Percentiles rank a stretch among this genome's conserved stretches.
phyloP scores from a whole-genome alignment of 2,888 invertebrate genomes.

The Stenodera caucasica region DNA sequence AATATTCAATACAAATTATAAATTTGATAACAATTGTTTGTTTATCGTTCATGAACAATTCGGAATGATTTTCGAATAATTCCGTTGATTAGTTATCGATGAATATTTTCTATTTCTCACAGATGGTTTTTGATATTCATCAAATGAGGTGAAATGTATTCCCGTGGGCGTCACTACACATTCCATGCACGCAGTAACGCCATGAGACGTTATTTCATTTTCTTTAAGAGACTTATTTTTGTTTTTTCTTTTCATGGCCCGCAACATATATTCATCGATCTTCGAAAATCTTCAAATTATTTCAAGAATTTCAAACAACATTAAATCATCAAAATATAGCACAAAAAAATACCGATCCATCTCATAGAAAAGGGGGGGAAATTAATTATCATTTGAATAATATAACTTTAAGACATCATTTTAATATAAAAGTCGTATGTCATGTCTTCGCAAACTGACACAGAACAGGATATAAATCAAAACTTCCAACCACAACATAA shows the following conservation, averaged over 20 bases:
- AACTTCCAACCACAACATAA: slow-evolving; percentile 25
- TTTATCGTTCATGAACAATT: slow-evolving; percentile 27
- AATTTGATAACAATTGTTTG: slow-evolving; percentile 19
- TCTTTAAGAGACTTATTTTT: slow-evolving; percentile 19
- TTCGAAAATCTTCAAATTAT: neutral
- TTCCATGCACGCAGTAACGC: slow-evolving; percentile 37
- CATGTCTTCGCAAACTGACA: slow-evolving; percentile 25
- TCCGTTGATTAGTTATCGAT: slow-evolving; percentile 22
- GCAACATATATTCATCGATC: slow-evolving; percentile 14
- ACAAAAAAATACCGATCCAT: neutral
- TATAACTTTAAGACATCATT: slow-evolving; percentile 28
- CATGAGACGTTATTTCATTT: slow-evolving; percentile 40
- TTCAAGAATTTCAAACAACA: neutral
- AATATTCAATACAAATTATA: slow-evolving; percentile 11
- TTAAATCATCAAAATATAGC: neutral
- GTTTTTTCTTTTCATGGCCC: slow-evolving; percentile 13
- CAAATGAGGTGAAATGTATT: slow-evolving; percentile 42
- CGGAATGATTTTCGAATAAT: slow-evolving; percentile 21
- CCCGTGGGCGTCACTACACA: slow-evolving; percentile 40
- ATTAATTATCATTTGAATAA: slow-evolving; percentile 26
- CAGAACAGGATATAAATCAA: slow-evolving; percentile 24
- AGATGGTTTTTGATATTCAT: slow-evolving; percentile 43
- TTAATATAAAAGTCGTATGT: slow-evolving; percentile 25
- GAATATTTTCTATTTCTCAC: slow-evolving; percentile 39
- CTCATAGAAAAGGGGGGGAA: neutral